Evolutionary conservation across 1,140 invertebrate species (phyloP), one percentile per base, ranked within the genome.

Genomic region (Holotrichia oblita): DNA sequence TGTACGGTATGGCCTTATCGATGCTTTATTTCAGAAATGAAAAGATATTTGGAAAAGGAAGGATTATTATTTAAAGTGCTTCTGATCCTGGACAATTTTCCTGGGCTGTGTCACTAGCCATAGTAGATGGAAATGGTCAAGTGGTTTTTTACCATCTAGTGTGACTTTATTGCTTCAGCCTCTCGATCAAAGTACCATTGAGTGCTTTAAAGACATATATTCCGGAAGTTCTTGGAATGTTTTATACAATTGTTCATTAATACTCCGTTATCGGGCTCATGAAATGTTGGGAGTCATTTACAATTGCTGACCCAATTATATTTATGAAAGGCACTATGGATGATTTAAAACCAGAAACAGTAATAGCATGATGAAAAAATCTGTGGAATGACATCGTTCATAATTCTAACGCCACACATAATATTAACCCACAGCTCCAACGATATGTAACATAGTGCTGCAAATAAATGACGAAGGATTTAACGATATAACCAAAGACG

Each of bases 81-180:
- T 2, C 24, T 73, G 22, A 40, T 73, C 3, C 2, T 73, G 10
- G 72, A 73, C 72, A 34, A 73, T 17, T 0, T 22, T n/a, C 72
- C 34, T 34, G 27, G 22, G n/a, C 22, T 61, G 17, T 61, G n/a
- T 61, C 72, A 73, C 72, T 40, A 12, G 22, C 12, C 40, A 12
- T 40, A 73, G 72, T 34, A 73, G 24, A 73, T 73, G 34, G 34
- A 17, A 73, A 73, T 41, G 27, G 3, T 40, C 27, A 73, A 40
- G 27, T 73, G 3, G 24, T 40, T 40, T 73, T 9, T 73, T 73
- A 73, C 72, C 72, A 40, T n/a, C 24, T 40, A 73, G 3, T 14
- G 34, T 22, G 14, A 40, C 72, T 2, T 73, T 40, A 2, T 73
- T 73, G 40, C 22, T 73, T 40, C 34, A 73, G n/a, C 69, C 69